Evolutionary conservation across 2,113 vertebrate species (phyloP).

Genomic region (Corydoras maculifer): DNA sequence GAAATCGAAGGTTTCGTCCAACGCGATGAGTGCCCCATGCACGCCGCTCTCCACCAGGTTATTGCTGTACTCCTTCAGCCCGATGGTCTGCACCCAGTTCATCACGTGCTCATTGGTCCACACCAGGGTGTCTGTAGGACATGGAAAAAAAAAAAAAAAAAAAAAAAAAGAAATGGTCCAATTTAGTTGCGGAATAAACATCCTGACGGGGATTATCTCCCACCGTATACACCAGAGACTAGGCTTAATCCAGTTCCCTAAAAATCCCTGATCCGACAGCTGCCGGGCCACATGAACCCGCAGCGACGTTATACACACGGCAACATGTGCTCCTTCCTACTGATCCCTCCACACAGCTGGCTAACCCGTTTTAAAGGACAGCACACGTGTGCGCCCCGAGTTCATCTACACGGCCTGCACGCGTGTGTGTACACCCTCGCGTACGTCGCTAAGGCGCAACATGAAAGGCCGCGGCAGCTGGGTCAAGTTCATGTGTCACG

Average conservation of each 20-base stretch:
- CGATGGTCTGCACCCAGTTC: conserved; percentile 89
- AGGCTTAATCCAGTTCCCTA: no score
- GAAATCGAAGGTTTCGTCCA: conserved; percentile 93
- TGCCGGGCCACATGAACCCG: not conserved
- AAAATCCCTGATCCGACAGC: no score
- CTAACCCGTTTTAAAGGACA: conserved; percentile 28
- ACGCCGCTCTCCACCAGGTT: conserved; percentile 86
- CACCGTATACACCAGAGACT: no score
- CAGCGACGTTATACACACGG: not conserved
- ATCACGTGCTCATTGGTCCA: conserved; percentile 97
- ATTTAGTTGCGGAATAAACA: no score
- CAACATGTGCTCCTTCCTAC: conserved; percentile 16
- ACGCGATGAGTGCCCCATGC: conserved; percentile 81
- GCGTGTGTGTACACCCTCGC: conserved; percentile 27
- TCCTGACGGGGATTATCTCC: no score
- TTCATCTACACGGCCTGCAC: conserved; percentile 14
- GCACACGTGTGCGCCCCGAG: conserved; percentile 17
- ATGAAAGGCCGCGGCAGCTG: conserved; percentile 43
- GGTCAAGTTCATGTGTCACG: conserved; percentile 38
- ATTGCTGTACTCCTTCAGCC: conserved; percentile 83
- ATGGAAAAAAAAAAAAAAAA: not conserved
- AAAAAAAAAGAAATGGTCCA: not conserved
- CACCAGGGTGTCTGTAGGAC: conserved; percentile 78
- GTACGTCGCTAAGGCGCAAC: conserved; percentile 22
- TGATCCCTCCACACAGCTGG: conserved; percentile 43